phyloP scores from a whole-genome alignment of 2,113 vertebrate species.

The Percopsis transmontana region DNA sequence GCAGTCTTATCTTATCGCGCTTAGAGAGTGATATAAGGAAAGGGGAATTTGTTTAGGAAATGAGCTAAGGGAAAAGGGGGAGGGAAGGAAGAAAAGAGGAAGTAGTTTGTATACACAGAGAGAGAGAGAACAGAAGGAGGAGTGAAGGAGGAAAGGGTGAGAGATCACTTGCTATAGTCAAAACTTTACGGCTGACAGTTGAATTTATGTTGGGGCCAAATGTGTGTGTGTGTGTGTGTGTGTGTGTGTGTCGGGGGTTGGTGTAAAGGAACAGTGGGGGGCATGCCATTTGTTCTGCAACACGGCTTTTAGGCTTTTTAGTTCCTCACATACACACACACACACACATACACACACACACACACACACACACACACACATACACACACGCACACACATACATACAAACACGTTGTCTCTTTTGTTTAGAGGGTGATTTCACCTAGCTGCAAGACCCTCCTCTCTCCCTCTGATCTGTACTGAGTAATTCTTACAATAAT shows the following conservation, averaged over 20 bases:
- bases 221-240: constrained; percentile 21
- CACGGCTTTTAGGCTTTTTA: constrained; percentile 74
- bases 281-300: constrained; percentile 66
- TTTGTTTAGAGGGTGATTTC: constrained; percentile 45
- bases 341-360: constrained; percentile 25
- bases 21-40: background rate
- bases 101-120: background rate
- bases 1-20: too few relatives aligned
- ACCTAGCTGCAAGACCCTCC: constrained; percentile 39
- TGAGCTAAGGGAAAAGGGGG: background rate
- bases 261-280: constrained; percentile 65
- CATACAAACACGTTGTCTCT: constrained; percentile 48
- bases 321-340: constrained; percentile 49
- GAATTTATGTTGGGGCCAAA: constrained; percentile 61
- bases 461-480: background rate
- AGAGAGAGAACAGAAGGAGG: background rate
- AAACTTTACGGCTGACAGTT: constrained; percentile 78
- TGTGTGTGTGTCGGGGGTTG: constrained; percentile 42
- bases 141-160: constrained; percentile 31
- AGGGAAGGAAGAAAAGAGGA: background rate
- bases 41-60: background rate
- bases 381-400: constrained; percentile 53
- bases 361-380: constrained; percentile 58
- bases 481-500: too few relatives aligned
- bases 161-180: constrained; percentile 60